phyloP scores from a whole-genome alignment of 2,888 invertebrate genomes.

The Orchesella flavescens region DNA sequence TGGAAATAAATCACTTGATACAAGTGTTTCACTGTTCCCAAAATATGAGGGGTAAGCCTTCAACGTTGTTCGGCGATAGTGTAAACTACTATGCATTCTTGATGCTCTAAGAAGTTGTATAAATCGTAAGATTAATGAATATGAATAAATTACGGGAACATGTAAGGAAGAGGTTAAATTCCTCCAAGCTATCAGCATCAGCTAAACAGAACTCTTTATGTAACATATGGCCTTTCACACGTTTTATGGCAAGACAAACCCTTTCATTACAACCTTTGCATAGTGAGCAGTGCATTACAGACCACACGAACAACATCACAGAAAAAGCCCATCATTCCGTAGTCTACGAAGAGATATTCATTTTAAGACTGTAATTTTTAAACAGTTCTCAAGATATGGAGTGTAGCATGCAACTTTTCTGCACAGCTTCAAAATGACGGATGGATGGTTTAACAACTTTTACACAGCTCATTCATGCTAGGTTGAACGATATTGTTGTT shows the following conservation, averaged over 20 bases:
- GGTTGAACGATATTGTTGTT: constrained; percentile 26
- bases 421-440: constrained; percentile 39
- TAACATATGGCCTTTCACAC: no score
- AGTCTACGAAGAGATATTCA: not conserved
- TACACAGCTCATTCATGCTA: constrained; percentile 33
- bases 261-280: no score
- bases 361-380: constrained; percentile 43
- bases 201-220: not conserved
- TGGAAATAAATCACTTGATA: no score
- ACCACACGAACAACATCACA: no score
- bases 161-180: not conserved
- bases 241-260: no score
- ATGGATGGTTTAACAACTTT: constrained; percentile 47
- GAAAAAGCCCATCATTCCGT: not conserved
- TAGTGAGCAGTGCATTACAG: no score
- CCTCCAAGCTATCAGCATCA: not conserved
- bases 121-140: not conserved
- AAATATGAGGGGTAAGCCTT: no score
- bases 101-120: not conserved
- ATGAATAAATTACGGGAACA: not conserved
- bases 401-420: not conserved
- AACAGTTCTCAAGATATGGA: not conserved
- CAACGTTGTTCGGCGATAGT: no score
- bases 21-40: no score
- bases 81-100: no score